Evolutionary conservation across 2,888 invertebrate genomes (phyloP), one percentile per base, ranked within the genome.

Genomic region (Sphinx pinastri): DNA sequence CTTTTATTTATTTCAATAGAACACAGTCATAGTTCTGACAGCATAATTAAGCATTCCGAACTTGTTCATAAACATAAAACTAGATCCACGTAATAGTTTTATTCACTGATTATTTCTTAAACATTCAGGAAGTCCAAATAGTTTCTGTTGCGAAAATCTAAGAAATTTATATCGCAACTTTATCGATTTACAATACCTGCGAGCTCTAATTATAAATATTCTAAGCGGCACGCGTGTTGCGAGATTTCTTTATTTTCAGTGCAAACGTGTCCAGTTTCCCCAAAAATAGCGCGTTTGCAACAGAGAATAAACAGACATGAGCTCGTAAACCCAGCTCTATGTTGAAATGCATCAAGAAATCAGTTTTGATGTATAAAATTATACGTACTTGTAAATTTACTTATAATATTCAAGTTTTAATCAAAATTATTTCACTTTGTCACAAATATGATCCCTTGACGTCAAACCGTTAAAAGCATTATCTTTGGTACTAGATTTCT

Each of bases 201-300:
- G 12, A 19, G 55, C 19, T 19, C 55, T 19, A 55, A 55, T 55
- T 19, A 63, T 63, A 63, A 19, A 63, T 63, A 49, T 47, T 63
- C 49, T 19, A 12, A 19, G 19, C 63, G 19, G 49, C 49, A 63
- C 16, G 31, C 58, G 38, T 14, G 63, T 19, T 16, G 45, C 13
- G 38, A 69, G 19, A 79, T 70, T 70, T 55, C 71, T 72, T 74
- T 71, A 77, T 70, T 68, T 70, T 67, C 67, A 60, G 58, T 38
- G 54, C 14, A 58, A 38, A 45, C 67, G 52, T 72, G 77, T 73
- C 74, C 75, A 69, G 74, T 73, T 76, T 77, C 72, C 75, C 76
- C 73, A 25, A 71, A 76, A 74, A 76, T 74, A 76, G 73, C 70
- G 14, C 54, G 45, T 67, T 74, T 75, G 70, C 74, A 58, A 59